Percentiles rank a stretch among this genome's conserved stretches.
Conservation (phyloP, 2,113 vertebrate species). For the Hucho hucho region DNA sequence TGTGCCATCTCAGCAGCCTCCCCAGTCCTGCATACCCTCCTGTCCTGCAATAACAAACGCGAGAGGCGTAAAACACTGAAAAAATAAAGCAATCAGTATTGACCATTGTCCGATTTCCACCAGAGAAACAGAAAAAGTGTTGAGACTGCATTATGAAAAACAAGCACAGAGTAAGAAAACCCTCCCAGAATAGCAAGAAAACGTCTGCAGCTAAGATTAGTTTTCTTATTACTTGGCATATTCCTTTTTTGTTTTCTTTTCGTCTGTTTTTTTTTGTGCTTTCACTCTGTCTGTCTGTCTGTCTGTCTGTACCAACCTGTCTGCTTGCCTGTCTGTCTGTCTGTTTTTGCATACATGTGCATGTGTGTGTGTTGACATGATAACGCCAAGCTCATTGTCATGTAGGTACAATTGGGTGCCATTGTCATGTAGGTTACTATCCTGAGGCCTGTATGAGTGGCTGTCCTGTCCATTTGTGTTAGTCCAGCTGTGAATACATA, state of each 20-base stretch:
- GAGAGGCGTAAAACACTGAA: constrained; percentile 59
- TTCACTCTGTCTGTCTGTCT: constrained; percentile 39
- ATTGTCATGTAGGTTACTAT: not conserved
- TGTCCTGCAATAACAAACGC: constrained; percentile 73
- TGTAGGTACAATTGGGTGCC: not conserved
- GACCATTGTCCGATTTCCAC: constrained; percentile 69
- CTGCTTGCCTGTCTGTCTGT: constrained; percentile 32
- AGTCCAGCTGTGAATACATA: constrained; percentile 23
- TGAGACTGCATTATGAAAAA: constrained; percentile 75
- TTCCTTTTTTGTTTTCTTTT: constrained; percentile 41
- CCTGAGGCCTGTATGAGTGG: not conserved
- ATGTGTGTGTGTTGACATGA: not conserved
- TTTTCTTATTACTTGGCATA: constrained; percentile 64
- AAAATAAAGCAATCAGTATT: constrained; percentile 76
- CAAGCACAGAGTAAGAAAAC: constrained; percentile 71
- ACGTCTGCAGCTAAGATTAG: constrained; percentile 59
- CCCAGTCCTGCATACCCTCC: constrained; percentile 57
- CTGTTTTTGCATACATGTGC: not conserved
- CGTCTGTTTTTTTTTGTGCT: constrained; percentile 40
- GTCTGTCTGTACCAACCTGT: constrained; percentile 4
- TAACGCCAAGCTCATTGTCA: not conserved
- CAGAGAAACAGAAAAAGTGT: constrained; percentile 70
- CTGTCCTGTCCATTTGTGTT: constrained; percentile 11
- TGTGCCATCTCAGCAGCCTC: constrained; percentile 65
- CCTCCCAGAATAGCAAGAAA: constrained; percentile 56